Conservation (phyloP, 2,888 invertebrate genomes). For the Tryphoninae sp. region DNA sequence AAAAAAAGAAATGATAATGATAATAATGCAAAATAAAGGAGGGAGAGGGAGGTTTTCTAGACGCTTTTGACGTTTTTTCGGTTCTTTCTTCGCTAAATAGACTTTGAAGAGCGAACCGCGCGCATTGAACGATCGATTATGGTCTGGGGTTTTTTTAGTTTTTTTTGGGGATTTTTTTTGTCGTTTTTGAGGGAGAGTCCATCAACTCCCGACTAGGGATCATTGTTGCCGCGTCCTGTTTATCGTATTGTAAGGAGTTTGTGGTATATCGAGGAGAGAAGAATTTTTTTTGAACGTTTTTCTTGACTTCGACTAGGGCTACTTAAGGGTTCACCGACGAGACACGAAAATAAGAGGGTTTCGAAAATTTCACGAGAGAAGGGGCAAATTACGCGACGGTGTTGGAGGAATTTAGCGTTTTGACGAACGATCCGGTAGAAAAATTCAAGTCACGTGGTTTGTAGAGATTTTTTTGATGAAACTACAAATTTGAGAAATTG, state of each 20-base stretch:
- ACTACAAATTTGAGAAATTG: too few relatives aligned
- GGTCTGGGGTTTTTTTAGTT: background rate
- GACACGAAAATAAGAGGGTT: background rate
- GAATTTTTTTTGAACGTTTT: too few relatives aligned
- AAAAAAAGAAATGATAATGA: background rate
- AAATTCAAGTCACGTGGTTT: too few relatives aligned
- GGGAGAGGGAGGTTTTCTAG: background rate
- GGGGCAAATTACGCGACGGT: too few relatives aligned
- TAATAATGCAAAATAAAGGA: too few relatives aligned
- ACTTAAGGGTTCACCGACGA: background rate
- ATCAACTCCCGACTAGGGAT: slow-evolving; percentile 23
- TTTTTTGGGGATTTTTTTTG: slow-evolving; percentile 5
- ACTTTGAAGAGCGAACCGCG: slow-evolving; percentile 46
- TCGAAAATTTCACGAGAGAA: too few relatives aligned
- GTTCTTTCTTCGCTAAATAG: slow-evolving; percentile 46
- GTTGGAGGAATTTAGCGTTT: too few relatives aligned
- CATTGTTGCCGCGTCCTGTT: slow-evolving; percentile 24
- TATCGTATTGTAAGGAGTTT: background rate
- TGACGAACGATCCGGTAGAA: too few relatives aligned
- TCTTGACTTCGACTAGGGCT: background rate
- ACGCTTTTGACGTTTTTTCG: background rate
- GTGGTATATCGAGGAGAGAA: too few relatives aligned
- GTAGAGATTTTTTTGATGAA: too few relatives aligned
- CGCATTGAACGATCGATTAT: slow-evolving; percentile 51
- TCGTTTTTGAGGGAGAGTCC: slow-evolving; percentile 30